A percentile compares a stretch with the other conserved stretches of the same genome.
These are phyloP conservation scores for Lagopus leucura DNA, from an alignment of 2,113 vertebrate species.

Conservation along the genomic window DNA sequence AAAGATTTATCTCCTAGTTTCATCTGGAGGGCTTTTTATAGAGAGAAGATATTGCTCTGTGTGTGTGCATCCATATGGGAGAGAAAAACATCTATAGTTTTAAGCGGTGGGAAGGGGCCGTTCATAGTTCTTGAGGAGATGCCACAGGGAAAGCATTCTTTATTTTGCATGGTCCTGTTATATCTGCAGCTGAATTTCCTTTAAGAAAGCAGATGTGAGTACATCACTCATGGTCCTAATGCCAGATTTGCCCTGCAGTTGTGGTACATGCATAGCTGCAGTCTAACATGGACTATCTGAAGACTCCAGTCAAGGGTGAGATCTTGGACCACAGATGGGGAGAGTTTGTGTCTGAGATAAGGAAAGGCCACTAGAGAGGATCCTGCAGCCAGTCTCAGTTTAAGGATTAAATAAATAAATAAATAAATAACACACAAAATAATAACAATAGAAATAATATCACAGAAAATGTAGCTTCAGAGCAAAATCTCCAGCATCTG, in stretches of 20 bases:
- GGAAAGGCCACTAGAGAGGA: not conserved
- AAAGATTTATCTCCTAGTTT: conserved; percentile 14
- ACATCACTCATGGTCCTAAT: conserved; percentile 1
- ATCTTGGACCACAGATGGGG: not conserved
- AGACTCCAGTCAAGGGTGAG: not conserved
- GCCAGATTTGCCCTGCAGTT: not conserved
- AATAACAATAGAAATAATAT: not conserved
- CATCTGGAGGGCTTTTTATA: not conserved
- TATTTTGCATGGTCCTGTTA: not conserved
- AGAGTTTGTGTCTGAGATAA: not conserved
- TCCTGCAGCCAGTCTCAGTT: not conserved
- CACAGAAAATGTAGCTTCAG: not conserved
- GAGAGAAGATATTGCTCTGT: not conserved
- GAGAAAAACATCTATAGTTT: not conserved
- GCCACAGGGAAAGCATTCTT: not conserved
- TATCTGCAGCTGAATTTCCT: conserved; percentile 36
- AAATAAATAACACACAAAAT: not conserved
- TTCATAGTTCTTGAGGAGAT: not conserved
- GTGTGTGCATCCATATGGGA: not conserved
- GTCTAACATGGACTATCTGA: not conserved
- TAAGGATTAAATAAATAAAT: not conserved
- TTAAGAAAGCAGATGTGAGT: not conserved
- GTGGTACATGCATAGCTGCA: not conserved
- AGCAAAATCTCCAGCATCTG: not conserved
- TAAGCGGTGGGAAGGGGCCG: not conserved